Evolutionary conservation across 35 echinoderm and acorn worm genomes (phyloP).

Genomic region (Strongylocentrotus purpuratus): DNA sequence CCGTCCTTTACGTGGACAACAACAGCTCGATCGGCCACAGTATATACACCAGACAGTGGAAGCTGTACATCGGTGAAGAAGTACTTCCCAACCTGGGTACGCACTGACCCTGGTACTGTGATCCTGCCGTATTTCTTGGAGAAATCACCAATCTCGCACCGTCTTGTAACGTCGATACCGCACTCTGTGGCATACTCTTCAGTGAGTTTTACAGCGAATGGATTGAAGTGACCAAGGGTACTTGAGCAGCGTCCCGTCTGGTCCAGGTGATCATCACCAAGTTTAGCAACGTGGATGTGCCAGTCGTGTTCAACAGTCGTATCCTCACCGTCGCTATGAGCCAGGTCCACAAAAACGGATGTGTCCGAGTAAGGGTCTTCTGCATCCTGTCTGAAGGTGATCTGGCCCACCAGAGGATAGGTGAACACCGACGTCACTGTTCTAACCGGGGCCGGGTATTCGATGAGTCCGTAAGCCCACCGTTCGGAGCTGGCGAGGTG

Average conservation of each 20-base stretch:
- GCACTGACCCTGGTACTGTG: constrained; percentile 52
- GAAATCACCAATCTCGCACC: constrained; percentile 93
- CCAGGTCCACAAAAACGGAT: constrained; percentile 78
- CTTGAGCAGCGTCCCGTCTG: constrained; percentile 57
- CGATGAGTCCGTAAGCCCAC: constrained; percentile 83
- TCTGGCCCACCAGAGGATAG: constrained; percentile 74
- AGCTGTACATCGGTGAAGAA: constrained; percentile 87
- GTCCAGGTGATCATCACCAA: constrained; percentile 69
- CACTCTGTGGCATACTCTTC: constrained; percentile 66
- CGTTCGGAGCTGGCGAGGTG: constrained; percentile 59
- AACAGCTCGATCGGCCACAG: constrained; percentile 63
- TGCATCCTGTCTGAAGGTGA: constrained; percentile 70
- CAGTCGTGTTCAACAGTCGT: constrained; percentile 79
- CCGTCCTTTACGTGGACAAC: constrained; percentile 78
- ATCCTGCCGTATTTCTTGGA: constrained; percentile 77
- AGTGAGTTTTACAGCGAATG: constrained; percentile 75
- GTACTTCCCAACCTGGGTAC: constrained; percentile 63
- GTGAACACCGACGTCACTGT: constrained; percentile 75
- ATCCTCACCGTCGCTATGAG: constrained; percentile 69
- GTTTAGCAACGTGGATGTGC: constrained; percentile 76
- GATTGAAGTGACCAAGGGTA: constrained; percentile 83
- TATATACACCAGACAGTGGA: constrained; percentile 74
- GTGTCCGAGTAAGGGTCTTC: constrained; percentile 88
- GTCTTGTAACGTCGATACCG: constrained; percentile 57
- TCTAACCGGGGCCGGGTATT: constrained; percentile 74